phyloP scores from a whole-genome alignment of 2,113 vertebrate genomes.

The Lepisosteus oculatus region DNA sequence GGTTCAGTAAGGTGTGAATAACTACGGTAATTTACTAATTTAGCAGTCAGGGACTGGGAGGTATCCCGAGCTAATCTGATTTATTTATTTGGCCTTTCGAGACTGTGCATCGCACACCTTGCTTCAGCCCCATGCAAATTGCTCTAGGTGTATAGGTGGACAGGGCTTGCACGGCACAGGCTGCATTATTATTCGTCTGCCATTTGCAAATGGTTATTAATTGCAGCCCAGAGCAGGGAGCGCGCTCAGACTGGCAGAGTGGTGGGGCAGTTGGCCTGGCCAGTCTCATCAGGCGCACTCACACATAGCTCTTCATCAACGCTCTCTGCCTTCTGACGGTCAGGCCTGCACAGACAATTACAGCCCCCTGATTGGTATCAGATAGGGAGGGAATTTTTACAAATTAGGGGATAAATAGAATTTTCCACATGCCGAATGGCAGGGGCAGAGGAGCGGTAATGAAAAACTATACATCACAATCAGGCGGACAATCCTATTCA shows the following conservation, averaged over 20 bases:
- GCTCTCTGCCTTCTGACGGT: constrained; percentile 61
- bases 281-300: constrained; percentile 64
- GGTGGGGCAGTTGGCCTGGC: constrained; percentile 68
- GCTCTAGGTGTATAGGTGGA: constrained; percentile 5
- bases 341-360: constrained; percentile 93
- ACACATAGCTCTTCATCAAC: constrained; percentile 98
- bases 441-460: constrained; percentile 95
- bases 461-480: constrained; percentile 99
- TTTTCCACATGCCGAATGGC: constrained; percentile 93
- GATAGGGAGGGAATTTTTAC: constrained; percentile 93
- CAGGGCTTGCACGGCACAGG: constrained; percentile 38
- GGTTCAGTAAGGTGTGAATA: constrained; percentile 76
- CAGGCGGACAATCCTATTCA: constrained; percentile 96
- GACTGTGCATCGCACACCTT: neutral
- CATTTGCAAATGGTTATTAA: constrained; percentile 97
- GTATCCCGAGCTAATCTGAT: constrained; percentile 34
- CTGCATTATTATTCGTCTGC: constrained; percentile 85
- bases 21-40: constrained; percentile 65
- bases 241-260: constrained; percentile 40
- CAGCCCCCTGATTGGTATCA: constrained; percentile 96
- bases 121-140: constrained; percentile 5
- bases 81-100: neutral
- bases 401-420: constrained; percentile 99
- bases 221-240: constrained; percentile 62
- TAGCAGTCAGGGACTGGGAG: constrained; percentile 74